Evolutionary conservation across 2,113 vertebrate species (phyloP).

Genomic region (Bos javanicus): DNA sequence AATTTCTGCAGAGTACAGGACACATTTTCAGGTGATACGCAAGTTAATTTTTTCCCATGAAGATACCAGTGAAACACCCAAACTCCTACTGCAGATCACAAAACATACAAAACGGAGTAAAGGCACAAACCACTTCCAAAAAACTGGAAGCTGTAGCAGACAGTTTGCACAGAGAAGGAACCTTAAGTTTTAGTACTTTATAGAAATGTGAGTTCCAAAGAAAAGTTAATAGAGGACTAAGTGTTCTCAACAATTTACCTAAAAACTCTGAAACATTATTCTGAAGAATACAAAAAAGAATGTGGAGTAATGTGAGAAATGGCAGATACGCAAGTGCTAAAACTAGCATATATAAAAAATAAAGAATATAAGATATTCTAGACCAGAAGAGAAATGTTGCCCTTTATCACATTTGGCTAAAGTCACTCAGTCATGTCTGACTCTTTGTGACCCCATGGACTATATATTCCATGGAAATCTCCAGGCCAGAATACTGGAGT

Average conservation of each 20-base stretch:
- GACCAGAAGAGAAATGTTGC: background rate
- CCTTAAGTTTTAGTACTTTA: background rate
- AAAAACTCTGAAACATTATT: background rate
- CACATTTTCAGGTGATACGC: background rate
- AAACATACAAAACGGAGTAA: background rate
- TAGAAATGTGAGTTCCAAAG: background rate
- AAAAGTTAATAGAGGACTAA: background rate
- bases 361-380: background rate
- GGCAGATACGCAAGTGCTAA: background rate
- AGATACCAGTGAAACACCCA: background rate
- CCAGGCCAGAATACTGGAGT: background rate
- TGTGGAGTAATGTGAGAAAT: background rate
- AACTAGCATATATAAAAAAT: background rate
- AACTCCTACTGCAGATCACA: background rate
- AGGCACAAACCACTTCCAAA: background rate
- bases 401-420: background rate
- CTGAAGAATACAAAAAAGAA: background rate
- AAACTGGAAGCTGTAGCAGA: background rate
- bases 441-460: background rate
- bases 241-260: background rate
- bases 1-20: background rate
- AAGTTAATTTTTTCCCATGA: background rate
- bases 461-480: background rate
- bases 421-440: background rate
- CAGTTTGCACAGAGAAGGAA: background rate